A percentile compares a stretch with the other conserved stretches of the same genome.
Evolutionary conservation across 2,113 vertebrate genomes (phyloP).

Genomic region (Anhinga rufa): DNA sequence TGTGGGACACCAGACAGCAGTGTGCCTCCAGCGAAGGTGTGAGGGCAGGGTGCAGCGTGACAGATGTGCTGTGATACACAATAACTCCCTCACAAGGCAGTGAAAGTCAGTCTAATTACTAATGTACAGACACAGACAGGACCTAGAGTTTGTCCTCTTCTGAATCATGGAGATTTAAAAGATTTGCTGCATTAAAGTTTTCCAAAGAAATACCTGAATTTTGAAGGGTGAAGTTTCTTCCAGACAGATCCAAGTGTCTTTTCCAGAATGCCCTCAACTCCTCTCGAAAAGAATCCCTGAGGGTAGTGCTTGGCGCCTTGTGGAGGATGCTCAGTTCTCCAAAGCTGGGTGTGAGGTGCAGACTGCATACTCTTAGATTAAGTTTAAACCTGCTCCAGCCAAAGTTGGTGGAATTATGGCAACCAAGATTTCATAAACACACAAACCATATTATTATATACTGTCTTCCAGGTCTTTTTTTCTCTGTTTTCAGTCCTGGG

Average conservation of each 20-base stretch:
- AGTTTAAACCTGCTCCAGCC: background rate
- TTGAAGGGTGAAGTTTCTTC: background rate
- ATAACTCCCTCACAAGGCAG: background rate
- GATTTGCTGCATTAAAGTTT: background rate
- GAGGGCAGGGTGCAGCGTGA: background rate
- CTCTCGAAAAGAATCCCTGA: background rate
- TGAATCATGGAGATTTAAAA: background rate
- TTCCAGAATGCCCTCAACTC: background rate
- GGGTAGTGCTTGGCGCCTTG: background rate
- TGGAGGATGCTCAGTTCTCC: background rate
- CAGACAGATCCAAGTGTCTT: background rate
- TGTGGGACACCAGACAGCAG: rapidly evolving
- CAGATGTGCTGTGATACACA: background rate
- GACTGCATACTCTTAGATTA: background rate
- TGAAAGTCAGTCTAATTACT: background rate
- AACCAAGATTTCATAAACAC: background rate
- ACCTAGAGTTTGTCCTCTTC: background rate
- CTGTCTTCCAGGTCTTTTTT: background rate
- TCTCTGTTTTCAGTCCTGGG: background rate
- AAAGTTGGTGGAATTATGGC: background rate
- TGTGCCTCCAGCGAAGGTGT: rapidly evolving
- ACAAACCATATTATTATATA: background rate
- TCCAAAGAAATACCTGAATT: background rate
- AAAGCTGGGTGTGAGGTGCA: background rate
- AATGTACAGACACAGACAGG: background rate